These are phyloP conservation scores for Gallinago media DNA, from an alignment of 2,113 vertebrate genomes.

Conservation along the genomic window DNA sequence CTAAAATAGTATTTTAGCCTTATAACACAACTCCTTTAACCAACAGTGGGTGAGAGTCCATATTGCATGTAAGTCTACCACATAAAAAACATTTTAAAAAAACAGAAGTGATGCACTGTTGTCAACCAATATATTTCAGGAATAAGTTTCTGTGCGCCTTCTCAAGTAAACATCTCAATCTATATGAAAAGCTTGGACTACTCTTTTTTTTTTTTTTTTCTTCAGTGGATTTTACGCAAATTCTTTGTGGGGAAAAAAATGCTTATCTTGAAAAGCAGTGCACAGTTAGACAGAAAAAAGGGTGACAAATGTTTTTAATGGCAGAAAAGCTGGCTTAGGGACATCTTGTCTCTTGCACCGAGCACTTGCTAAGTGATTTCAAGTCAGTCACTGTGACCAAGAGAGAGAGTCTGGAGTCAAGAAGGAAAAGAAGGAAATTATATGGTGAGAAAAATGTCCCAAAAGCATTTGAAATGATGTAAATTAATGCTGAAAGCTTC, in stretches of 20 bases:
- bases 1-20: background rate
- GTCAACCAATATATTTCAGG: background rate
- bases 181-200: background rate
- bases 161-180: background rate
- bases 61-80: rapidly evolving
- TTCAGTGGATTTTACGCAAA: background rate
- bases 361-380: background rate
- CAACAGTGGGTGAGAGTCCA: background rate
- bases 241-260: background rate
- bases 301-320: background rate
- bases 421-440: slow-evolving; percentile 1
- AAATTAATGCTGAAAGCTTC: slow-evolving; percentile 45
- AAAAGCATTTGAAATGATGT: slow-evolving; percentile 21
- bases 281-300: background rate
- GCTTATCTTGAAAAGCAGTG: background rate
- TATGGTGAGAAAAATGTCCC: background rate
- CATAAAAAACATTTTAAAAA: background rate
- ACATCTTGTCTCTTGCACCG: background rate
- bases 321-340: background rate
- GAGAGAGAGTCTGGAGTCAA: background rate
- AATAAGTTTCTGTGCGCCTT: background rate
- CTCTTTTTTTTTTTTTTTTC: background rate
- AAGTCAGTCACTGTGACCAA: background rate
- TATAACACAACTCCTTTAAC: background rate
- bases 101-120: background rate